Conservation (phyloP, 2,888 invertebrate species). For the Pemphredon lugubris region DNA sequence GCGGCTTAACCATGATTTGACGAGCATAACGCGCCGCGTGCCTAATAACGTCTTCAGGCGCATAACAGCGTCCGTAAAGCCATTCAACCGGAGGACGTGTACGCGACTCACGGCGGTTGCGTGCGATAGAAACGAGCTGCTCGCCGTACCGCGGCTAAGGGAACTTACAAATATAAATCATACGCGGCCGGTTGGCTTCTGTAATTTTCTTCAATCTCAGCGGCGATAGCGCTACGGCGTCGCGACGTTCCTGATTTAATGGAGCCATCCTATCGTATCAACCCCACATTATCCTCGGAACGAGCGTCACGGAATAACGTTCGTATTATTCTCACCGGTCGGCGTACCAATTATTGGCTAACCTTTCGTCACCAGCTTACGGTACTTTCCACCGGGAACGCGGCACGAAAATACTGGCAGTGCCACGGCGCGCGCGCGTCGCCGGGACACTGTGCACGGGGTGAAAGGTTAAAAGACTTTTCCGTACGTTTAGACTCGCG, state of each 20-base stretch:
- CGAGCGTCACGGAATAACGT: slow-evolving; percentile 9
- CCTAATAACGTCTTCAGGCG: slow-evolving; percentile 68
- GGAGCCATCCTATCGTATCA: slow-evolving; percentile 40
- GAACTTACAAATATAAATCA: slow-evolving; percentile 54
- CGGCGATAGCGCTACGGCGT: slow-evolving; percentile 51
- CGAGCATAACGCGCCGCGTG: slow-evolving; percentile 64
- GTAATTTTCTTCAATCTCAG: slow-evolving; percentile 63
- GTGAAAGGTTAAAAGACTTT: slow-evolving; percentile 62
- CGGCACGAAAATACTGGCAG: slow-evolving; percentile 36
- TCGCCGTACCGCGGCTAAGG: slow-evolving; percentile 25
- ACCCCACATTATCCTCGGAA: neutral
- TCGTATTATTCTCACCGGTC: slow-evolving; percentile 34
- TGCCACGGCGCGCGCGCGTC: too few relatives aligned
- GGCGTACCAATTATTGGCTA: slow-evolving; percentile 50
- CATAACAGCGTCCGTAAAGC: slow-evolving; percentile 41
- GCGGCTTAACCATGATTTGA: slow-evolving; percentile 51
- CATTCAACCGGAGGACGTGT: slow-evolving; percentile 26
- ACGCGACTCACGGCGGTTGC: slow-evolving; percentile 26
- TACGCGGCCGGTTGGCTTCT: slow-evolving; percentile 43
- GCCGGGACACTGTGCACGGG: too few relatives aligned
- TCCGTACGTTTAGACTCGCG: slow-evolving; percentile 26
- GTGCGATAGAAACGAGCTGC: slow-evolving; percentile 27
- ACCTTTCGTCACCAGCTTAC: slow-evolving; percentile 46
- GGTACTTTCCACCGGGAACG: slow-evolving; percentile 31
- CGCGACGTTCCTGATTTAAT: slow-evolving; percentile 46